A percentile compares a stretch with the other conserved stretches of the same genome.
These are phyloP conservation scores for Malurus cyaneus DNA, from an alignment of 2,113 vertebrate species.

Conservation along the genomic window DNA sequence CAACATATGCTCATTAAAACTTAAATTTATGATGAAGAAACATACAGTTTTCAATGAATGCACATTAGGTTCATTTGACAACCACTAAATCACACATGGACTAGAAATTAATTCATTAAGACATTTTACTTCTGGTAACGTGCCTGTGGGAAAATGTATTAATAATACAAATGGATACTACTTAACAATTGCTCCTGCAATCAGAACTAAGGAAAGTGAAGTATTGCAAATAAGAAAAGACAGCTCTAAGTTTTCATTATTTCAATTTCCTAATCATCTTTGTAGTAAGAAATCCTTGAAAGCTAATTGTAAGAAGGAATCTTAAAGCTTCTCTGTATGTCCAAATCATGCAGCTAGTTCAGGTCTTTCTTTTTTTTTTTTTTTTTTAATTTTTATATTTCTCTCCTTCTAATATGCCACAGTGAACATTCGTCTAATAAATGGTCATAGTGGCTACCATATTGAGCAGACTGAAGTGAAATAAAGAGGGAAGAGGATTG, in stretches of 20 bases:
- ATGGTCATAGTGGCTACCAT: neutral
- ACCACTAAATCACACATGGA: constrained; percentile 22
- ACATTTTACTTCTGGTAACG: constrained; percentile 15
- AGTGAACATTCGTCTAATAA: neutral
- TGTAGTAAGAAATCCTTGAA: neutral
- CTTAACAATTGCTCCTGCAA: constrained; percentile 53
- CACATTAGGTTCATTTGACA: constrained; percentile 31
- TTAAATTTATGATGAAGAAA: constrained; percentile 32
- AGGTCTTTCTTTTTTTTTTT: neutral
- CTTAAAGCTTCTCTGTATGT: neutral
- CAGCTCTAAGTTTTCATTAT: constrained; percentile 1
- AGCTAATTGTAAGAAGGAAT: neutral
- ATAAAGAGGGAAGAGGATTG: neutral
- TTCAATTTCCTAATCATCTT: constrained; percentile 9
- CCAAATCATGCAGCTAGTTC: neutral
- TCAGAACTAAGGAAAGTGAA: neutral
- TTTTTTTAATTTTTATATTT: neutral
- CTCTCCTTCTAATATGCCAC: neutral
- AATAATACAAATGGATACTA: constrained; percentile 42
- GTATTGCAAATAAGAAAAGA: constrained; percentile 12
- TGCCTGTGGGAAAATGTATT: constrained; percentile 30
- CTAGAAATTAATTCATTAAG: constrained; percentile 58
- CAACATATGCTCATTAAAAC: neutral
- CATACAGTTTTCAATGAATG: neutral
- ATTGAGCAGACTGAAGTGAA: neutral